Conservation (phyloP, 2,113 vertebrate species). For the Hippolais icterina region DNA sequence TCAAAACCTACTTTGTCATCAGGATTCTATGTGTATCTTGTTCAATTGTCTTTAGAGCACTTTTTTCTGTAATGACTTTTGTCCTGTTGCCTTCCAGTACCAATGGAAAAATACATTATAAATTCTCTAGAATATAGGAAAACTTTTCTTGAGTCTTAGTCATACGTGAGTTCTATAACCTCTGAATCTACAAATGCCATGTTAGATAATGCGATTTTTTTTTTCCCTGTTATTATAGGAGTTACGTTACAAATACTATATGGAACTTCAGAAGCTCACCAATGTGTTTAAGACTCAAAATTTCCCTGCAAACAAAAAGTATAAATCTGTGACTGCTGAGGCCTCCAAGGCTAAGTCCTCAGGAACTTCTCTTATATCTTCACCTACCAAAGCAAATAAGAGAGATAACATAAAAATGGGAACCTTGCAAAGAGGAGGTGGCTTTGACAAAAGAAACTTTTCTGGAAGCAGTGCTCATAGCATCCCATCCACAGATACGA, state of each 20-base stretch:
- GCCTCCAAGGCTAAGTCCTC: background rate
- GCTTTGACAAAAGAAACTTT: background rate
- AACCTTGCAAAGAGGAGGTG: background rate
- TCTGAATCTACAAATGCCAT: background rate
- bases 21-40: background rate
- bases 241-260: conserved; percentile 58
- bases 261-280: background rate
- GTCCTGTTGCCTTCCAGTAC: background rate
- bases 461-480: background rate
- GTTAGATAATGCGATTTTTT: background rate
- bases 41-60: background rate
- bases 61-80: background rate
- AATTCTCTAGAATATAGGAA: background rate
- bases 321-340: background rate
- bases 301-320: conserved; percentile 7
- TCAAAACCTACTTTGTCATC: background rate
- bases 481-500: background rate
- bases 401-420: background rate
- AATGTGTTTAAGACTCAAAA: background rate
- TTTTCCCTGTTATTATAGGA: conserved; percentile 44
- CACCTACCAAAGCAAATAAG: background rate
- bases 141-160: background rate
- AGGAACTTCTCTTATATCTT: background rate
- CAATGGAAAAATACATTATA: background rate
- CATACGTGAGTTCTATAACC: background rate